phyloP scores from a whole-genome alignment of 35 echinoderm and acorn worm species.

The Amphiura filiformis region DNA sequence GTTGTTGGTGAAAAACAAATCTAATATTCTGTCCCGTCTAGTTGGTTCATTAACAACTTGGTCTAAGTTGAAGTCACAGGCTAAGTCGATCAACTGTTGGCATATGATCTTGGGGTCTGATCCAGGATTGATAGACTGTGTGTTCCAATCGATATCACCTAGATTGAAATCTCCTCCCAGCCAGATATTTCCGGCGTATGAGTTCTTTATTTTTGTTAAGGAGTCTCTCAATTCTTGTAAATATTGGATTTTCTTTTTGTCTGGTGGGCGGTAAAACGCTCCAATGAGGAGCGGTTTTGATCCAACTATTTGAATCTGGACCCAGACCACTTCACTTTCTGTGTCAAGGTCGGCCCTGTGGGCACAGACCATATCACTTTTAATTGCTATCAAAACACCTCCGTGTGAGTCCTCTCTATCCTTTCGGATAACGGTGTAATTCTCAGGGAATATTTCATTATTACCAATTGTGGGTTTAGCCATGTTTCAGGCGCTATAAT shows the following conservation, averaged over 20 bases:
- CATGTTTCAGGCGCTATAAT: slow-evolving; percentile 4
- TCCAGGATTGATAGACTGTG: neutral
- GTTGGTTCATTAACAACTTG: neutral
- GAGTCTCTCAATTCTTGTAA: neutral
- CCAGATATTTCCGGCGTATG: neutral
- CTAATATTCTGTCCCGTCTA: neutral
- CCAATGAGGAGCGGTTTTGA: neutral
- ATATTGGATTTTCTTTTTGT: neutral
- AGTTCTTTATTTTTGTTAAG: neutral
- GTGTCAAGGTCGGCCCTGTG: neutral
- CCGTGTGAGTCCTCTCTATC: neutral
- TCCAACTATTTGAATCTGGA: neutral
- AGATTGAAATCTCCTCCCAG: slow-evolving; percentile 38
- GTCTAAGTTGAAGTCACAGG: neutral
- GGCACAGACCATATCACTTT: neutral
- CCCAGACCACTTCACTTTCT: neutral
- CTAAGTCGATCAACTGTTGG: neutral
- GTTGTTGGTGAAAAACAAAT: slow-evolving; percentile 1
- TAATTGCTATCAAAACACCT: neutral
- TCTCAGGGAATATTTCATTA: too few relatives aligned
- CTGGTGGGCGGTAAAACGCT: neutral
- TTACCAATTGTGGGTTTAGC: neutral
- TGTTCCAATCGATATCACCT: slow-evolving; percentile 3
- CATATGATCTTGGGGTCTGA: neutral
- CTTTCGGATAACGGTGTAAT: too few relatives aligned